Percentiles rank a stretch among this genome's conserved stretches.
Conservation (phyloP, 2,888 invertebrate genomes). For the Ormyrus rosae region DNA sequence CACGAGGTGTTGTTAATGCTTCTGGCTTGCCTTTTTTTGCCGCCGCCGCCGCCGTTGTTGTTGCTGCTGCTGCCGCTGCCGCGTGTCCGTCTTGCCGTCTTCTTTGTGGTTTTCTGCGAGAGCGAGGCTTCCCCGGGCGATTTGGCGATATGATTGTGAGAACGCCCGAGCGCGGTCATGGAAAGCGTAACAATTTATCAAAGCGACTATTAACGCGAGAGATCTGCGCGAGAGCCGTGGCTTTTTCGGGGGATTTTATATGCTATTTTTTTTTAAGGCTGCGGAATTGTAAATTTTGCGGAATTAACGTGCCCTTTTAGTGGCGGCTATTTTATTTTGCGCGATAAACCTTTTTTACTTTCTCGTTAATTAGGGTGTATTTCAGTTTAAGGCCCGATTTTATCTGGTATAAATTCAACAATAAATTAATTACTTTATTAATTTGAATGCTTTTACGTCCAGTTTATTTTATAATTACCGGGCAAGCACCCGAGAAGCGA, state of each 20-base stretch:
- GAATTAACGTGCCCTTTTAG: too few species aligned
- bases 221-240: background rate
- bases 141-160: conserved; percentile 54
- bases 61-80: background rate
- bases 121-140: conserved; percentile 30
- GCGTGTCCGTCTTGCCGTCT: conserved; percentile 16
- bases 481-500: too few species aligned
- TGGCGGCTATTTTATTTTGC: too few species aligned
- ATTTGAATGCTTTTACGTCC: too few species aligned
- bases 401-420: too few species aligned
- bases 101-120: conserved; percentile 21
- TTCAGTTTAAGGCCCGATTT: too few species aligned
- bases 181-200: conserved; percentile 52
- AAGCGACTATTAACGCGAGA: conserved; percentile 46
- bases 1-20: conserved; percentile 52
- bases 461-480: too few species aligned
- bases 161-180: conserved; percentile 2
- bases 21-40: conserved; percentile 3
- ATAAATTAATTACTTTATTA: too few species aligned
- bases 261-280: background rate
- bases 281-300: background rate
- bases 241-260: background rate
- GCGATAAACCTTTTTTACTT: too few species aligned
- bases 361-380: too few species aligned
- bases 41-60: background rate